Percentiles rank a stretch among this genome's conserved stretches.
phyloP scores from a whole-genome alignment of 1,140 invertebrate genomes.

The Oryctes rhinoceros region DNA sequence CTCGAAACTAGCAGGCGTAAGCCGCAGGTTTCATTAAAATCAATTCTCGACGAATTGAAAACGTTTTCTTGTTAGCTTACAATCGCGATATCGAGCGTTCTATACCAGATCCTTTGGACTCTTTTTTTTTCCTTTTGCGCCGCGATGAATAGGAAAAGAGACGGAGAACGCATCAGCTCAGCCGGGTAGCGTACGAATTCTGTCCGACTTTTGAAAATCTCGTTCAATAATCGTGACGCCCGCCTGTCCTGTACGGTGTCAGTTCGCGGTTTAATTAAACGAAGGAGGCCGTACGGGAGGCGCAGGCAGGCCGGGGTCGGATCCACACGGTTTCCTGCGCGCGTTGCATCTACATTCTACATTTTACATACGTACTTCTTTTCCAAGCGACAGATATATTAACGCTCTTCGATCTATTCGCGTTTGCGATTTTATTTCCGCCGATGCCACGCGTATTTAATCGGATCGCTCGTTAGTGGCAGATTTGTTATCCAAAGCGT shows the following conservation, averaged over 20 bases:
- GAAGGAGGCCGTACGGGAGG: not conserved
- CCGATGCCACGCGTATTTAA: not conserved
- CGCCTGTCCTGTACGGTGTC: conserved; percentile 32
- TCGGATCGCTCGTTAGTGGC: not conserved
- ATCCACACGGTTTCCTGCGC: not conserved
- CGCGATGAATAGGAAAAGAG: too few species aligned
- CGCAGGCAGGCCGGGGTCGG: not conserved
- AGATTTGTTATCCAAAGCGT: too few species aligned
- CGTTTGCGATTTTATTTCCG: not conserved
- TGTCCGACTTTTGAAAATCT: conserved; percentile 6
- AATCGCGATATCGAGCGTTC: too few species aligned
- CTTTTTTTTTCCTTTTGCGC: too few species aligned
- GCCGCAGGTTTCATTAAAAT: too few species aligned
- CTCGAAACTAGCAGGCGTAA: too few species aligned
- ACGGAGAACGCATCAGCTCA: not conserved
- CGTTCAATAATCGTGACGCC: not conserved
- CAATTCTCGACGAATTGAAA: not conserved
- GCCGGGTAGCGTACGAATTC: not conserved
- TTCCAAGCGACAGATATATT: conserved; percentile 1
- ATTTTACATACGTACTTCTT: not conserved
- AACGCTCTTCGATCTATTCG: not conserved
- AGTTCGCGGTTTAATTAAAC: conserved; percentile 46
- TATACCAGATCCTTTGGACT: not conserved
- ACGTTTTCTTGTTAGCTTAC: not conserved
- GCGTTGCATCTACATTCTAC: too few species aligned